Base-by-base conservation (phyloP, 2,113 vertebrate genomes). In the Ramphastos sulfuratus region DNA sequence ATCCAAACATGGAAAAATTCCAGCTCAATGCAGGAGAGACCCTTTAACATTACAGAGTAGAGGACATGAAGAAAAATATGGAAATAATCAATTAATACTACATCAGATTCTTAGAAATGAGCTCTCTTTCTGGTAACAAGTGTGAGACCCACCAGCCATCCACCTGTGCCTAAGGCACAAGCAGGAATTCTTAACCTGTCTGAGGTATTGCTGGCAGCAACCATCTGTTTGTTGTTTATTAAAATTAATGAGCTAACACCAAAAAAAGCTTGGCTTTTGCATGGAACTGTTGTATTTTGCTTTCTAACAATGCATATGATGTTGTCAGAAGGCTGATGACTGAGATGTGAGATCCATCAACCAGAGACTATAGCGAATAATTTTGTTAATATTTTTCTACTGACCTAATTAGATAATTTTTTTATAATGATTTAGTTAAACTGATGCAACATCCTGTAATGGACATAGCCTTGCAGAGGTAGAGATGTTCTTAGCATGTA, bases 381-480 rank as follows among this genome's bases (percentile, higher is more conserved):
- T 89, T 59, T 79, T 15, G 7, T 82, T 85, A 85, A 71, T 83
- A 80, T 64, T 89, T 94, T 93, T 93, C 30, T 48, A 28, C 23
- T 81, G 44, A 56, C 58, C 83, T 95, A 85, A 93, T 96, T 94
- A 85, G 60, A 66, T 77, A 42, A 23, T 25, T 2, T 0, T 23
- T 73, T 52, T 90, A 35, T 31, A 4, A 69, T 90, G 7, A 93
- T 95, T 91, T 88, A 42, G 54, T 95, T 94, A 92, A 78, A 79
- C 35, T 88, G 75, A 85, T 93, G 85, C 71, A 96, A 92, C 59
- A 94, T 94, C 85, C 93, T 93, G 73, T 66, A 87, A 67, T 65
- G 58, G 76, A 58, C 30, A 9, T 23, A 78, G 70, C 28, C 50
- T 77, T 87, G 69, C 58, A 90, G 82, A 93, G 69, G 61, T 35